Evolutionary conservation across 2,888 invertebrate genomes (phyloP).

Genomic region (Cyclophora punctaria): DNA sequence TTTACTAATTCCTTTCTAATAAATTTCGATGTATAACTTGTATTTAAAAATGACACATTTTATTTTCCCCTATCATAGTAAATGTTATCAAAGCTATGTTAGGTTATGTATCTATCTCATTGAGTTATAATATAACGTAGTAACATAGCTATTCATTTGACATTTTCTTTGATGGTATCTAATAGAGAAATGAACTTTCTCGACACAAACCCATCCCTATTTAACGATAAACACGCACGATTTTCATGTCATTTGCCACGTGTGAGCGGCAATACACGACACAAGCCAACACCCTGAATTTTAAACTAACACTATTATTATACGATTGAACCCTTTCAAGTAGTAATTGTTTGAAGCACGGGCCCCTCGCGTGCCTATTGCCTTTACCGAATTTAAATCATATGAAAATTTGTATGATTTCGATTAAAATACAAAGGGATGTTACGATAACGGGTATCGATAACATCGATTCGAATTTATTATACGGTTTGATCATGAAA

Average conservation of each 20-base stretch:
- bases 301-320: constrained; percentile 55
- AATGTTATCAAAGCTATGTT: too few relatives aligned
- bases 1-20: too few relatives aligned
- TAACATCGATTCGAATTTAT: too few relatives aligned
- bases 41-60: too few relatives aligned
- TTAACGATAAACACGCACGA: constrained; percentile 55
- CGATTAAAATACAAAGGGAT: constrained; percentile 45
- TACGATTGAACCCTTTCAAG: constrained; percentile 62
- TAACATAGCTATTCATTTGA: too few relatives aligned
- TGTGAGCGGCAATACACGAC: constrained; percentile 67
- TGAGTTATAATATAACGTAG: too few relatives aligned
- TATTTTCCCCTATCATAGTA: too few relatives aligned
- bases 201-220: constrained; percentile 29
- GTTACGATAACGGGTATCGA: constrained; percentile 28
- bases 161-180: constrained; percentile 12
- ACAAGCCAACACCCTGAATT: constrained; percentile 57
- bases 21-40: too few relatives aligned
- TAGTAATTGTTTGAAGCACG: constrained; percentile 64
- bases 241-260: constrained; percentile 70
- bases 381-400: constrained; percentile 54
- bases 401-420: constrained; percentile 38
- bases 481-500: too few relatives aligned
- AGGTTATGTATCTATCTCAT: too few relatives aligned
- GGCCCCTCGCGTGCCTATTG: constrained; percentile 53
- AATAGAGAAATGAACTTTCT: constrained; percentile 23